Conservation (phyloP, 2,797 vertebrate species). For the Brachymystax lenok region DNA sequence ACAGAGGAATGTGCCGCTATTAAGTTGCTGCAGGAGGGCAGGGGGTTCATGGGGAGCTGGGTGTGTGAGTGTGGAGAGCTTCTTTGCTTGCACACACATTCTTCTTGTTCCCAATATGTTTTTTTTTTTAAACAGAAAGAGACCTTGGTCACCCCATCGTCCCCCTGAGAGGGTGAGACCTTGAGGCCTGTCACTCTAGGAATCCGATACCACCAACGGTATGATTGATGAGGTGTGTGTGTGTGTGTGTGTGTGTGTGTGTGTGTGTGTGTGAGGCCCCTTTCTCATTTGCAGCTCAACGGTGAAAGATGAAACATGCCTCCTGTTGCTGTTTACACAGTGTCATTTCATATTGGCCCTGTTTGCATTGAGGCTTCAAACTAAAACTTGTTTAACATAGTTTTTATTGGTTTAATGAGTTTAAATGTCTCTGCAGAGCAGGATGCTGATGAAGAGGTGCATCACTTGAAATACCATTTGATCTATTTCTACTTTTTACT, state of each 20-base stretch:
- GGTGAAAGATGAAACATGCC: constrained; percentile 15
- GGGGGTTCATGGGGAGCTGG: neutral
- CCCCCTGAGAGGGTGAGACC: neutral
- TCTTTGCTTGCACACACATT: neutral
- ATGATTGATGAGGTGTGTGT: constrained; percentile 29
- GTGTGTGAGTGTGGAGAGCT: no score
- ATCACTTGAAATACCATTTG: neutral
- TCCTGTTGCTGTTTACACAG: constrained; percentile 15
- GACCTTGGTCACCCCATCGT: neutral
- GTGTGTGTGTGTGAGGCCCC: neutral
- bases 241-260: neutral
- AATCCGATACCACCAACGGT: constrained; percentile 5
- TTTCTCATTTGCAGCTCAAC: constrained; percentile 1
- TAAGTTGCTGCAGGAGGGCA: neutral
- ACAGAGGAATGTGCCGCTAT: neutral
- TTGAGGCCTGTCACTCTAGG: constrained; percentile 20
- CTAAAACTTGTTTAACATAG: neutral
- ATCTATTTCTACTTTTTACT: neutral
- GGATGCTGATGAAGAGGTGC: neutral
- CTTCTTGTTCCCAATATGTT: constrained; percentile 2
- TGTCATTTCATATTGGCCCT: neutral
- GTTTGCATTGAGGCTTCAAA: neutral
- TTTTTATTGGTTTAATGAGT: neutral
- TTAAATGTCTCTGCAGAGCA: neutral
- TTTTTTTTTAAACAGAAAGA: constrained; percentile 10